phyloP scores from a whole-genome alignment of 1,140 invertebrate genomes.

The Brachystomella parvula region DNA sequence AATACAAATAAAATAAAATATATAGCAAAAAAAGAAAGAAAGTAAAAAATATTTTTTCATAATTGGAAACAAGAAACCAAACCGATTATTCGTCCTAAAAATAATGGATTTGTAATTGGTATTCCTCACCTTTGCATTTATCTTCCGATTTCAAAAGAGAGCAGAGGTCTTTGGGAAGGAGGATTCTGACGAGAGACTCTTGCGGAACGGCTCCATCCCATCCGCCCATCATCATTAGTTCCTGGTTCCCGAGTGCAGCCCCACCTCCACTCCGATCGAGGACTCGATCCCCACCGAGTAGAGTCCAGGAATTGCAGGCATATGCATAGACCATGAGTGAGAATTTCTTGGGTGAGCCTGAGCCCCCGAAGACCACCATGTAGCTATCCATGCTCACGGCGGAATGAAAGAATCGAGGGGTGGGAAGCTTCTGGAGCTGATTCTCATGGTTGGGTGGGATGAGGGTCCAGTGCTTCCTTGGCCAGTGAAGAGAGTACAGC shows the following conservation, averaged over 20 bases:
- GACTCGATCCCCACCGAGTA: constrained; percentile 26
- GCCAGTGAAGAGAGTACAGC: constrained; percentile 68
- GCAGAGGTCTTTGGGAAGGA: constrained; percentile 28
- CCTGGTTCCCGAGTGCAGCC: constrained; percentile 52
- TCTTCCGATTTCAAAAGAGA: constrained; percentile 30
- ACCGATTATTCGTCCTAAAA: too few relatives aligned
- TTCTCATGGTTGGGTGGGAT: constrained; percentile 59
- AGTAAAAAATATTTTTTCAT: too few relatives aligned
- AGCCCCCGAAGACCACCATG: constrained; percentile 70
- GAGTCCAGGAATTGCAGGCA: constrained; percentile 81
- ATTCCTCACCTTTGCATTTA: constrained; percentile 40
- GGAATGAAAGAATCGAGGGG: constrained; percentile 75
- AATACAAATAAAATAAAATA: too few relatives aligned
- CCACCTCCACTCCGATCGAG: constrained; percentile 14
- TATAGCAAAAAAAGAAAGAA: too few relatives aligned
- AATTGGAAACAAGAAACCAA: too few relatives aligned
- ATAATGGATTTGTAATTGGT: too few relatives aligned
- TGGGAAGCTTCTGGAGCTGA: constrained; percentile 46
- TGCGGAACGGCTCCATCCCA: constrained; percentile 20
- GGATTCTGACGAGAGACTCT: constrained; percentile 23
- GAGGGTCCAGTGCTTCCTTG: constrained; percentile 64
- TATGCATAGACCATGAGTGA: constrained; percentile 67
- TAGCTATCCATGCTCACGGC: constrained; percentile 77
- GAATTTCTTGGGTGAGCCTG: constrained; percentile 9
- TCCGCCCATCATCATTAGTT: constrained; percentile 67